A percentile compares a stretch with the other conserved stretches of the same genome.
These are phyloP conservation scores for Orestias chungarensis DNA, from an alignment of 2,797 vertebrate species.

Conservation along the genomic window DNA sequence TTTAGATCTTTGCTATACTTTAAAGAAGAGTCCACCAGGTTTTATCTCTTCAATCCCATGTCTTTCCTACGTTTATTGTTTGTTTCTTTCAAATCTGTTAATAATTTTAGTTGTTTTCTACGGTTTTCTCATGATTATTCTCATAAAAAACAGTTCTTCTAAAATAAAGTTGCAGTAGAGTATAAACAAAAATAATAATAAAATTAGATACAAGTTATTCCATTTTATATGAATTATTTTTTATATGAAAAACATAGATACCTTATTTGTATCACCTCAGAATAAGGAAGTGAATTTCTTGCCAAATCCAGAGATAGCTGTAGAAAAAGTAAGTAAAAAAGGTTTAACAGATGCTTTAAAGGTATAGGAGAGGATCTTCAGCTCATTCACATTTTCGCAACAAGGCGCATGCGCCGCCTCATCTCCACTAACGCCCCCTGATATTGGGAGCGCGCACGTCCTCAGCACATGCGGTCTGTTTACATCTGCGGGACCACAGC, in stretches of 20 bases:
- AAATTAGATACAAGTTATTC: too few relatives aligned
- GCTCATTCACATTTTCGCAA: too few relatives aligned
- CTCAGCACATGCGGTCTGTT: too few relatives aligned
- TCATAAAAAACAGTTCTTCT: background rate
- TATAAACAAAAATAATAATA: background rate
- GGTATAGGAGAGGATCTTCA: too few relatives aligned
- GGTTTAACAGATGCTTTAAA: background rate
- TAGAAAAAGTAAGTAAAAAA: constrained; percentile 12
- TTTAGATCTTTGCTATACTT: background rate
- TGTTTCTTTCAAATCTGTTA: background rate
- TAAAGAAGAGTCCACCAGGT: background rate
- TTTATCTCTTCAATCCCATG: background rate
- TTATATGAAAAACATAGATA: constrained; percentile 47
- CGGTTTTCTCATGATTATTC: background rate
- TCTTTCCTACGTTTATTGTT: background rate
- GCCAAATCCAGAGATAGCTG: constrained; percentile 96
- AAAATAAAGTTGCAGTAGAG: background rate
- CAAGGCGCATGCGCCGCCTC: too few relatives aligned
- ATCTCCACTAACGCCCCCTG: too few relatives aligned
- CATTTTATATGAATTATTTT: background rate
- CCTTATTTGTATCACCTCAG: constrained; percentile 85
- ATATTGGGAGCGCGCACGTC: too few relatives aligned
- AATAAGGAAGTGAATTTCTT: constrained; percentile 99
- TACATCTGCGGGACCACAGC: too few relatives aligned
- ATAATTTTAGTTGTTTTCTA: background rate